These are phyloP conservation scores for Drosophila pegasa DNA, from an alignment of 2,888 invertebrate genomes.

Conservation along the genomic window DNA sequence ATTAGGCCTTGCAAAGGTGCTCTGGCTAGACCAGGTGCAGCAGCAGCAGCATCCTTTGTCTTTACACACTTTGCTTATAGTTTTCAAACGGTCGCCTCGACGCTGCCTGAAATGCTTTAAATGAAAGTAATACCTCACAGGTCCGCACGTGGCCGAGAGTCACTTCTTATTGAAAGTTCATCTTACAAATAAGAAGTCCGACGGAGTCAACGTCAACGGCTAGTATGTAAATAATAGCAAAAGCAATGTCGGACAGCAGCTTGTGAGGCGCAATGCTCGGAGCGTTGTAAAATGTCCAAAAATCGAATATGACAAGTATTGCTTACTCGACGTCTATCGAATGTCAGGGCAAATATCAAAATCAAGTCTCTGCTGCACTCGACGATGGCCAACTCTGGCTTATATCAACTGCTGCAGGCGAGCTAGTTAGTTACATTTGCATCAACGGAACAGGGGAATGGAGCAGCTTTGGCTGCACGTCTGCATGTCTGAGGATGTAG, in stretches of 20 bases:
- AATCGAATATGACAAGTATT: slow-evolving; percentile 4
- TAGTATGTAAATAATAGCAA: not conserved
- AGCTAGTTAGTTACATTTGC: not conserved
- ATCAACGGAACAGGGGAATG: not conserved
- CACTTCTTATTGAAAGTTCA: slow-evolving; percentile 4
- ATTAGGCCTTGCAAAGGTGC: slow-evolving; percentile 11
- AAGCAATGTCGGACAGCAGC: not conserved
- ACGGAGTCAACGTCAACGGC: not conserved
- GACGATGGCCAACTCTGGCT: not conserved
- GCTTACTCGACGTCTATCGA: slow-evolving; percentile 6
- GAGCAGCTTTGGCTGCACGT: not conserved
- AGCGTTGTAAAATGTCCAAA: not conserved
- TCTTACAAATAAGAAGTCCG: not conserved
- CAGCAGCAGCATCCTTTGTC: not conserved
- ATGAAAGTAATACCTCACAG: not conserved
- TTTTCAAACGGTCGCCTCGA: not conserved
- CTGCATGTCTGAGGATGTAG: not conserved
- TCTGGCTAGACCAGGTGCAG: not conserved
- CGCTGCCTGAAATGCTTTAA: not conserved
- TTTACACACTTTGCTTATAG: not conserved
- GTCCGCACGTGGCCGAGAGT: not conserved
- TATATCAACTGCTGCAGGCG: not conserved
- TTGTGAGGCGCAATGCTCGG: not conserved
- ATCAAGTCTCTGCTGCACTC: not conserved
- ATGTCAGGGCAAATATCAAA: slow-evolving; percentile 5